Evolutionary conservation across 2,113 vertebrate genomes (phyloP).

Genomic region (Ramphastos sulfuratus): DNA sequence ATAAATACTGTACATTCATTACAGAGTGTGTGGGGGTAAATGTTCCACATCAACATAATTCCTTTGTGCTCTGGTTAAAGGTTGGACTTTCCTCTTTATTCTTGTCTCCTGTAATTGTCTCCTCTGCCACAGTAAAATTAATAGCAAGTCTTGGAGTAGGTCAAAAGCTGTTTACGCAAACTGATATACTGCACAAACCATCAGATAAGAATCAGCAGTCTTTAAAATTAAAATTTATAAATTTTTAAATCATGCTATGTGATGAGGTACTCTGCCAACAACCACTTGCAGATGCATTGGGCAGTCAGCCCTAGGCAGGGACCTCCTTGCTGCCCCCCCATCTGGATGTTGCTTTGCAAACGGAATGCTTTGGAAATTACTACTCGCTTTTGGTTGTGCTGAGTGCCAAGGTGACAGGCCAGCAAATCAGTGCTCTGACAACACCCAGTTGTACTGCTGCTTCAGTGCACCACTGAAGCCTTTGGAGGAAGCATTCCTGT

Average conservation of each 20-base stretch:
- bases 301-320: not conserved
- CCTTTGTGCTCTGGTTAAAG: not conserved
- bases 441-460: accelerated
- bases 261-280: not conserved
- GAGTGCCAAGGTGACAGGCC: not conserved
- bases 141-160: not conserved
- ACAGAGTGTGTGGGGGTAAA: not conserved
- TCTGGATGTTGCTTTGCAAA: not conserved
- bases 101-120: not conserved
- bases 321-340: not conserved
- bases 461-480: not conserved
- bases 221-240: not conserved
- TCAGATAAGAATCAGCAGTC: not conserved
- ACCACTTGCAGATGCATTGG: not conserved
- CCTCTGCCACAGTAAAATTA: not conserved
- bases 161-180: not conserved
- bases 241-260: not conserved
- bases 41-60: not conserved
- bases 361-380: not conserved
- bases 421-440: accelerated
- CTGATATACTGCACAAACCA: not conserved
- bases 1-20: not conserved
- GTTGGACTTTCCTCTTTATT: not conserved
- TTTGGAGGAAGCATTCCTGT: not conserved
- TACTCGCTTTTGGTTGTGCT: not conserved